These are phyloP conservation scores for Zaprionus camerounensis DNA, from an alignment of 1,140 invertebrate genomes.

Conservation along the genomic window DNA sequence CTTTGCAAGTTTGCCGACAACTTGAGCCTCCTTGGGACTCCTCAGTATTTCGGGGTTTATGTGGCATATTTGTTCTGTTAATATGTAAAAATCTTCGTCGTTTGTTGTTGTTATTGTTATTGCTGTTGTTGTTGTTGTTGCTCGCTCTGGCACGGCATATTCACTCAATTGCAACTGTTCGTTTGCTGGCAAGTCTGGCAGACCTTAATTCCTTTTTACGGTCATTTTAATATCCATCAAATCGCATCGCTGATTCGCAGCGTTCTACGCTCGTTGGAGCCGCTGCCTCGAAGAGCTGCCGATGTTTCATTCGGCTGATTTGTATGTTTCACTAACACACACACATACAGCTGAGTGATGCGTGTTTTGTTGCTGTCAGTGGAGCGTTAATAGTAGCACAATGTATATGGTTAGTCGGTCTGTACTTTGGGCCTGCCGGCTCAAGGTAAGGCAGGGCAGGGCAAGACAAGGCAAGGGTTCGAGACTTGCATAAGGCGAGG, in stretches of 20 bases:
- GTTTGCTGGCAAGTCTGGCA: conserved; percentile 64
- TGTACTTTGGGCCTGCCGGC: conserved; percentile 58
- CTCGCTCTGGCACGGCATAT: conserved; percentile 52
- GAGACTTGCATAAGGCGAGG: conserved; percentile 57
- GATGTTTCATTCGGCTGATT: conserved; percentile 80
- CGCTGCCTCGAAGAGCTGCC: conserved; percentile 14
- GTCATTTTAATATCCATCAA: conserved; percentile 84
- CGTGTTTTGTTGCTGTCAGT: conserved; percentile 73
- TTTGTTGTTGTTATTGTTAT: conserved; percentile 11
- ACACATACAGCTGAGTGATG: conserved; percentile 27
- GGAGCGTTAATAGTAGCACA: conserved; percentile 78
- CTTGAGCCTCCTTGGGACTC: conserved; percentile 13
- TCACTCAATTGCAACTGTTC: conserved; percentile 74
- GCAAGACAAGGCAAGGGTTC: conserved; percentile 35
- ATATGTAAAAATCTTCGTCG: conserved; percentile 67
- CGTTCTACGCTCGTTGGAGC: conserved; percentile 74
- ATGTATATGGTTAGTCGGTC: conserved; percentile 59
- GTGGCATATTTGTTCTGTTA: conserved; percentile 74
- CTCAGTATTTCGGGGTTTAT: conserved; percentile 43
- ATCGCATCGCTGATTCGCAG: conserved; percentile 78
- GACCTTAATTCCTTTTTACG: conserved; percentile 84
- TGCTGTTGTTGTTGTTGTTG: conserved; percentile 17
- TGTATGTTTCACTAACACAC: conserved; percentile 50
- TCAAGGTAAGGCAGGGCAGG: conserved; percentile 35
- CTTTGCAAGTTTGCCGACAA: conserved; percentile 74